Conservation (phyloP, 2,888 invertebrate genomes). For the Ecdyonurus torrentis region DNA sequence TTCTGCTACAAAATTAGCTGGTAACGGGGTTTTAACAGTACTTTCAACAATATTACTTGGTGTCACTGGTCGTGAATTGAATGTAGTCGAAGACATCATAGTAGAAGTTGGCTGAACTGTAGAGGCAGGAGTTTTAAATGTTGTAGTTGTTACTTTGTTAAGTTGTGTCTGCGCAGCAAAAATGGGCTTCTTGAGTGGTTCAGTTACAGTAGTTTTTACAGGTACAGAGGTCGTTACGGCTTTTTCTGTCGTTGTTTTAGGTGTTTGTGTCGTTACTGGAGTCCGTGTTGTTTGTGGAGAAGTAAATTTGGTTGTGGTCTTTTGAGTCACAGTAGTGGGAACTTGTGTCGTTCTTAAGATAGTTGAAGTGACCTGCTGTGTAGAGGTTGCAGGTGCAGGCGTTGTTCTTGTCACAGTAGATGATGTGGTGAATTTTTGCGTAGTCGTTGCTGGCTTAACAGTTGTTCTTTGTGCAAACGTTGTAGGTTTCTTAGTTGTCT, state of each 20-base stretch:
- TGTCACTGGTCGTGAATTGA: too few relatives aligned
- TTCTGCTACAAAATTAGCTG: neutral
- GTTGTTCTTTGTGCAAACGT: neutral
- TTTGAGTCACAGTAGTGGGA: neutral
- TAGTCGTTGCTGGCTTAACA: slow-evolving; percentile 1
- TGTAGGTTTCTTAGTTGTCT: slow-evolving; percentile 5
- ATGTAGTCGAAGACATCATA: too few relatives aligned
- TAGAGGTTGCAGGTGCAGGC: slow-evolving; percentile 4
- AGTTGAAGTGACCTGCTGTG: neutral
- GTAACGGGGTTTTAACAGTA: neutral
- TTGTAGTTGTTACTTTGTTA: slow-evolving; percentile 10
- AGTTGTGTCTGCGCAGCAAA: too few relatives aligned
- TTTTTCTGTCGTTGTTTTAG: too few relatives aligned
- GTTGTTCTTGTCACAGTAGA: neutral
- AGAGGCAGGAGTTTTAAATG: neutral
- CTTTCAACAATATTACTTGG: neutral
- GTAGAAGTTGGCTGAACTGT: neutral
- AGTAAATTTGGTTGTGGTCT: slow-evolving; percentile 6
- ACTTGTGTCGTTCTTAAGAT: neutral
- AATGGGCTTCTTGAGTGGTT: too few relatives aligned
- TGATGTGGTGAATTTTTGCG: slow-evolving; percentile 1
- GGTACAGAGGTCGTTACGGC: too few relatives aligned
- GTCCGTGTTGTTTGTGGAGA: too few relatives aligned
- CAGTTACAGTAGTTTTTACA: too few relatives aligned
- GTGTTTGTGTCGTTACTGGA: slow-evolving; percentile 6